Conservation (phyloP, 2,797 vertebrate species). For the Ctenopoma kingsleyae region DNA sequence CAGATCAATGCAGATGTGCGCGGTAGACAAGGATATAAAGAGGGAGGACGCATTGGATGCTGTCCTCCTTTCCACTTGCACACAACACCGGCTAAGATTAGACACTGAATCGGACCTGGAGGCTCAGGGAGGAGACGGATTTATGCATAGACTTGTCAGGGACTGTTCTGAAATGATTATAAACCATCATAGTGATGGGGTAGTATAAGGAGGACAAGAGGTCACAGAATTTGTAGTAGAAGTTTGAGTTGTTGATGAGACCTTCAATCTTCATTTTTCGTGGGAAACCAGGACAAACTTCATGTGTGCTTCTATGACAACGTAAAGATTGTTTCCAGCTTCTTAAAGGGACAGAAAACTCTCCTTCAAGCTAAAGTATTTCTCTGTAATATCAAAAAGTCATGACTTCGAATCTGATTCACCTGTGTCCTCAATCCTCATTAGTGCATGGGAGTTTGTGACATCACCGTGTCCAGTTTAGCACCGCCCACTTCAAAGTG, state of each 20-base stretch:
- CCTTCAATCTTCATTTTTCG: background rate
- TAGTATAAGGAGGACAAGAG: background rate
- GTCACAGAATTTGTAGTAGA: background rate
- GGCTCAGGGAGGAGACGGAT: conserved; percentile 31
- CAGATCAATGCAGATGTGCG: conserved; percentile 74
- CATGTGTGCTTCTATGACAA: too few species aligned
- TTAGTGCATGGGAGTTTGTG: too few species aligned
- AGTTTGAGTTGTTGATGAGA: background rate
- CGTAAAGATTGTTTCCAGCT: too few species aligned
- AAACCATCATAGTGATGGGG: background rate
- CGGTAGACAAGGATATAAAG: conserved; percentile 63
- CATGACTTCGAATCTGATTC: background rate
- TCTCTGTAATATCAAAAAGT: background rate
- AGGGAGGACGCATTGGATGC: conserved; percentile 48
- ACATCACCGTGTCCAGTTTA: too few species aligned
- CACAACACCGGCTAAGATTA: conserved; percentile 68
- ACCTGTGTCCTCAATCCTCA: too few species aligned
- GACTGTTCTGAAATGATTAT: conserved; percentile 39
- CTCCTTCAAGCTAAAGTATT: too few species aligned
- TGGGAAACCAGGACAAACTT: background rate
- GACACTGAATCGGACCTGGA: conserved; percentile 56
- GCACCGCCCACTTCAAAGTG: too few species aligned
- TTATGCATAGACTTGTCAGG: conserved; percentile 22
- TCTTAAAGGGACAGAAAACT: too few species aligned
- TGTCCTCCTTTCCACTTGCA: conserved; percentile 66